Evolutionary conservation across 2,888 invertebrate species (phyloP).

Genomic region (Parnassius smintheus): DNA sequence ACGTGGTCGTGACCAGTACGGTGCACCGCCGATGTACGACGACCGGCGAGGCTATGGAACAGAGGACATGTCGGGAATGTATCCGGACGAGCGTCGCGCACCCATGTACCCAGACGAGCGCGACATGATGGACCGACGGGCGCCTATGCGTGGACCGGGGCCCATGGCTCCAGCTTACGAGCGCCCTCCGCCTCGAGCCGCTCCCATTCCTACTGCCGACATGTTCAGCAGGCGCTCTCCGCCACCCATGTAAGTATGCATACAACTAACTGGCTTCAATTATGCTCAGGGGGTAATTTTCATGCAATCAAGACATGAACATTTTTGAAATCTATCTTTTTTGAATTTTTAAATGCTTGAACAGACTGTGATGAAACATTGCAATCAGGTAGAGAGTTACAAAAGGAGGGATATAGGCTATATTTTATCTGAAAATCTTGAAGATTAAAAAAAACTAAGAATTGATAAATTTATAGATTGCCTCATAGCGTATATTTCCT

Average conservation of each 20-base stretch:
- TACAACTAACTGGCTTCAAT: too few species aligned
- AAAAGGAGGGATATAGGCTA: too few species aligned
- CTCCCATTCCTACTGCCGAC: constrained; percentile 65
- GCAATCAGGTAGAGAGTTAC: too few species aligned
- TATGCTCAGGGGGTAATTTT: too few species aligned
- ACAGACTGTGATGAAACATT: too few species aligned
- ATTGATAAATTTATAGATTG: too few species aligned
- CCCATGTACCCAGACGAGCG: constrained; percentile 65
- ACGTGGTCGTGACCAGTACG: constrained; percentile 60
- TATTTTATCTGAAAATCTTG: too few species aligned
- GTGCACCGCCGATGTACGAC: constrained; percentile 55
- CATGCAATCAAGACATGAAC: too few species aligned
- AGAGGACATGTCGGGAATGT: constrained; percentile 45
- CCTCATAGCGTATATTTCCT: too few species aligned
- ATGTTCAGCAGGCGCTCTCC: constrained; percentile 77
- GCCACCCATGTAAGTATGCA: constrained; percentile 54
- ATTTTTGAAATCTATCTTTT: too few species aligned
- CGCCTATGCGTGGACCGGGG: constrained; percentile 45
- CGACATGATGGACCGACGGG: constrained; percentile 63
- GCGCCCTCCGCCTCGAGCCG: constrained; percentile 53
- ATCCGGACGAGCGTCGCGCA: constrained; percentile 54
- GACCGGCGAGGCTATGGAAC: constrained; percentile 49
- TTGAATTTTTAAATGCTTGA: too few species aligned
- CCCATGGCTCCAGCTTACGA: constrained; percentile 57
- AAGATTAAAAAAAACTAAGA: too few species aligned